Conservation (phyloP, 2,888 invertebrate species). For the Pseudococcus viburni region DNA sequence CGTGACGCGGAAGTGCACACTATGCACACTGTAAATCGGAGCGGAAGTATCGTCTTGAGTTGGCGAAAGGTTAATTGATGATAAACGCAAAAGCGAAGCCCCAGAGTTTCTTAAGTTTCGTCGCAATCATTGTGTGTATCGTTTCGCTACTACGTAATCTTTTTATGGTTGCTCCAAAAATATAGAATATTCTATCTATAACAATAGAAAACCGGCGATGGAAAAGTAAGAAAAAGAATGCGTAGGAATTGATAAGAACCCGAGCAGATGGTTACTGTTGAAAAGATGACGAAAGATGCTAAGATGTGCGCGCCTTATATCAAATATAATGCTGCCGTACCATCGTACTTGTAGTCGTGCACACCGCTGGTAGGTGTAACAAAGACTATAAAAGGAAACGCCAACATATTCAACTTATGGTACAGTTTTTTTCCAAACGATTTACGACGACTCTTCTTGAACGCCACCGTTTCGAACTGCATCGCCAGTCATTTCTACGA, state of each 20-base stretch:
- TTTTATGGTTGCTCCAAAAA: background rate
- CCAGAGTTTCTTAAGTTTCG: too few relatives aligned
- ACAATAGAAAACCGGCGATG: background rate
- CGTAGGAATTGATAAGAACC: conserved; percentile 24
- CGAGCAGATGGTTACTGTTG: conserved; percentile 43
- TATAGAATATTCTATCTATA: background rate
- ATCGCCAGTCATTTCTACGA: background rate
- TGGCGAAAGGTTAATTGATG: background rate
- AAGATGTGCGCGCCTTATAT: background rate
- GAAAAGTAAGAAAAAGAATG: background rate
- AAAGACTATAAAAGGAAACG: conserved; percentile 46
- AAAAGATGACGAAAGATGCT: conserved; percentile 41
- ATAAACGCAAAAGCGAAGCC: background rate
- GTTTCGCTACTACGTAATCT: background rate
- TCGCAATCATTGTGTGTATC: background rate
- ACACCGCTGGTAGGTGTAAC: conserved; percentile 10
- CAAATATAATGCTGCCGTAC: conserved; percentile 9
- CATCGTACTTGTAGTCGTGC: background rate
- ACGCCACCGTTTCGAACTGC: background rate
- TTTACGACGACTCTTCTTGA: background rate
- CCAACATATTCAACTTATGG: conserved; percentile 10
- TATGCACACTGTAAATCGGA: background rate
- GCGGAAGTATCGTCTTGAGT: background rate
- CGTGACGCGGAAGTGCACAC: background rate
- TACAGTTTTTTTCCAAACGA: conserved; percentile 7